These are phyloP conservation scores for Elephantulus edwardii DNA, from an alignment of 2,113 vertebrate genomes.

Conservation along the genomic window DNA sequence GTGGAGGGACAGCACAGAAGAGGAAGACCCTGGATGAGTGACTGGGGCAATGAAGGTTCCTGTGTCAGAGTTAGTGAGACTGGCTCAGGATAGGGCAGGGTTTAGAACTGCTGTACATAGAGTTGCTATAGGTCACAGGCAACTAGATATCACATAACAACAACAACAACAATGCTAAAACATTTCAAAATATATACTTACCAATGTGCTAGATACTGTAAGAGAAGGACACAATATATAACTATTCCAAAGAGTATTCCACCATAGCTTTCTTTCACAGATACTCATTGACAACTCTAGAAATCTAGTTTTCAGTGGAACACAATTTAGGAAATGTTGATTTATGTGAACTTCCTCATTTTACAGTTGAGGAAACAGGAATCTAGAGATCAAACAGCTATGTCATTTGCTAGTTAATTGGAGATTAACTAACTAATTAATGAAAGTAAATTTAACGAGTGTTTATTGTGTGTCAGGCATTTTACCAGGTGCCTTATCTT, in stretches of 20 bases:
- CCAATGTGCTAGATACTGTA: neutral
- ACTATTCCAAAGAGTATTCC: neutral
- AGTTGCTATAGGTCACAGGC: no score
- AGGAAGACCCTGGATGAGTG: no score
- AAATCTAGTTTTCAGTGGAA: neutral
- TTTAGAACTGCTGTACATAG: no score
- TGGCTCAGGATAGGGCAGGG: no score
- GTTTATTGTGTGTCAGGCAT: neutral
- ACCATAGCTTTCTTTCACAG: neutral
- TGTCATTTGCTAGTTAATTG: slow-evolving; percentile 8
- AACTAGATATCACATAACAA: no score
- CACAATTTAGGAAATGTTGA: neutral
- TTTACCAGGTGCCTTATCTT: neutral
- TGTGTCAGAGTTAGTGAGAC: no score
- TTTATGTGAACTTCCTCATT: neutral
- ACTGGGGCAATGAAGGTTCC: no score
- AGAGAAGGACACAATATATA: neutral
- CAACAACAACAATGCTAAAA: no score
- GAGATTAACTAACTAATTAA: slow-evolving; percentile 15
- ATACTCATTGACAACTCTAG: neutral
- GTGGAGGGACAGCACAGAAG: no score
- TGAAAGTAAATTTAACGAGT: slow-evolving; percentile 18
- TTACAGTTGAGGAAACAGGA: slow-evolving; percentile 14
- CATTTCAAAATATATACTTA: neutral
- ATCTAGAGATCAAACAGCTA: neutral